Evolutionary conservation across 2,888 invertebrate genomes (phyloP).

Genomic region (Cristatella mucedo): DNA sequence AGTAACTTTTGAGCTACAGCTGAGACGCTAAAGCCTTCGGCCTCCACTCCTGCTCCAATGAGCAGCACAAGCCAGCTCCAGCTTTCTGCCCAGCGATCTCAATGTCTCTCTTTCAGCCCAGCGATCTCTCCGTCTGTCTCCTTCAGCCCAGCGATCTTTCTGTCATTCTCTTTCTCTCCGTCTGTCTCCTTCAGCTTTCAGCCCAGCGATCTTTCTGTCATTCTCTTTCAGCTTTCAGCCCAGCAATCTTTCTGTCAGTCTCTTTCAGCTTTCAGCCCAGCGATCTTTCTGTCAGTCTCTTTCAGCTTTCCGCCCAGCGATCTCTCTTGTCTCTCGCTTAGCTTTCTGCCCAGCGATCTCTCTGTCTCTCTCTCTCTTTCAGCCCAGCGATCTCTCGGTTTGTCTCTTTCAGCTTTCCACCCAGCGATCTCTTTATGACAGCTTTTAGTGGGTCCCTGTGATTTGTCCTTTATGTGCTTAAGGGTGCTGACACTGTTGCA

Average conservation of each 20-base stretch:
- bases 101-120: neutral
- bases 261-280: too few species aligned
- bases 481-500: too few species aligned
- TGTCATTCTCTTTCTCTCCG: neutral
- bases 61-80: too few species aligned
- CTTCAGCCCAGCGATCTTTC: neutral
- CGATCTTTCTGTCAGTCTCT: neutral
- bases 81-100: too few species aligned
- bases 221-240: too few species aligned
- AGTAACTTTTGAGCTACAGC: too few species aligned
- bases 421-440: neutral
- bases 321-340: neutral
- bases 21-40: too few species aligned
- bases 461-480: too few species aligned
- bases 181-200: neutral
- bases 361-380: neutral
- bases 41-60: too few species aligned
- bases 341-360: neutral
- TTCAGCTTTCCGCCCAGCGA: neutral
- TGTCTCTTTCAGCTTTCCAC: neutral
- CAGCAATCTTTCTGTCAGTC: too few species aligned
- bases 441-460: too few species aligned
- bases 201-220: too few species aligned
- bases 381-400: neutral
- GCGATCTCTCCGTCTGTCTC: neutral